Conservation (phyloP, 1,140 invertebrate genomes). For the Camponotus vicinus region DNA sequence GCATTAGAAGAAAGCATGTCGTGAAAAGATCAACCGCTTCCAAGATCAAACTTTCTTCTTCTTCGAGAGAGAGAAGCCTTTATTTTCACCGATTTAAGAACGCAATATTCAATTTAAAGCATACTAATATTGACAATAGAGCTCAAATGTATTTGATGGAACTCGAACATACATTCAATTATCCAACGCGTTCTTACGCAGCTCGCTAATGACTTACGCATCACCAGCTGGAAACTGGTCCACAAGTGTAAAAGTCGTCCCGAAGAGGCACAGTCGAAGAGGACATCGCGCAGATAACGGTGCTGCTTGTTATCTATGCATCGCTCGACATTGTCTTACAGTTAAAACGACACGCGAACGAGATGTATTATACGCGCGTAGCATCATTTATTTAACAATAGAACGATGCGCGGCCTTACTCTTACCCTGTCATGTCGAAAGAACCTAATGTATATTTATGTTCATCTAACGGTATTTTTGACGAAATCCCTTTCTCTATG, state of each 20-base stretch:
- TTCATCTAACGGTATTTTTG: conserved; percentile 14
- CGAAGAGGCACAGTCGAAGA: not conserved
- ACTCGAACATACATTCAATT: not conserved
- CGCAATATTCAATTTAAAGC: not conserved
- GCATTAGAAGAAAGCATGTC: not conserved
- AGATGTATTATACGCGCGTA: conserved; percentile 15
- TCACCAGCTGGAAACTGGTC: conserved; percentile 56
- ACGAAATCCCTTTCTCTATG: conserved; percentile 17
- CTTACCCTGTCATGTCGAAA: not conserved
- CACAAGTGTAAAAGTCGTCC: conserved; percentile 12
- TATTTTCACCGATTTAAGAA: not conserved
- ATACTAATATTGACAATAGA: not conserved
- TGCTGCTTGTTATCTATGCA: conserved; percentile 56
- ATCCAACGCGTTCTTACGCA: not conserved
- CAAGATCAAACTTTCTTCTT: not conserved
- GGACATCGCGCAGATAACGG: conserved; percentile 61
- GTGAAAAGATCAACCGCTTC: not conserved
- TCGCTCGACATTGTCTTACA: conserved; percentile 66
- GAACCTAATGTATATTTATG: conserved; percentile 1
- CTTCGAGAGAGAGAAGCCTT: not conserved
- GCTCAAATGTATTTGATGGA: not conserved
- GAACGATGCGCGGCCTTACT: conserved; percentile 10
- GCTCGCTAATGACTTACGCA: conserved; percentile 33
- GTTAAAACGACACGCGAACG: conserved; percentile 40
- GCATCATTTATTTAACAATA: conserved; percentile 41